Evolutionary conservation across 92 coral and sea anemone species (phyloP), one percentile per base, ranked within the genome.

Genomic region (Muricea muricata): DNA sequence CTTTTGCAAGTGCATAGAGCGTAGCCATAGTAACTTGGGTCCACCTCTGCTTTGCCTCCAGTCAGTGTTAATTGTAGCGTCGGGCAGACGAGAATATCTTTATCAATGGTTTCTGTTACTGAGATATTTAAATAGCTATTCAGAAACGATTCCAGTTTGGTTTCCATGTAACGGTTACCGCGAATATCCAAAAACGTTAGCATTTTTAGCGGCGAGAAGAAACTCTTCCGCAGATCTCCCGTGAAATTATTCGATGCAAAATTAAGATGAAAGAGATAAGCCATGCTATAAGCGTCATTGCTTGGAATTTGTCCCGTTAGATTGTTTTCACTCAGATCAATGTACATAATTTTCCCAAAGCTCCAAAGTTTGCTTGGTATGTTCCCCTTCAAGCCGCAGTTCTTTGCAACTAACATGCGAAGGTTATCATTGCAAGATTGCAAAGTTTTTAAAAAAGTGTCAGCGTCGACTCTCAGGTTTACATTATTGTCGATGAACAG

Each of bases 1-100:
- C 61, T 42, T 26, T 91, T 86, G n/a, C 97, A 93, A 81, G 88
- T 55, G 68, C 97, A 93, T 26, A 85, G 84, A 20, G 79, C 80
- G 80, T 86, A 91, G 18, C 65, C 46, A 69, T 93, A 93, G 77
- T 86, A 91, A n/a, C 58, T 47, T 7, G 94, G 97, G 48, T 93
- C 97, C 28, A 93, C 78, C 48, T 79, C 77, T 31, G 87, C 91
- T 18, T 74, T 75, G 7, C 94, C 97, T 41, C 90, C 82, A 76
- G 87, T 91, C 87, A 66, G 84, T 31, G 56, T 67, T 33, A 93
- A 87, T 12, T 78, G 84, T 0, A 89, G 89, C 33, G 71, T 86
- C 60, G 97, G 94, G 74, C 97, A 93, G 32, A 60, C 88, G 54
- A 75, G 89, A 2, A 21, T 47, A 47, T 4, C 9, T 5, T 28